phyloP scores from a whole-genome alignment of 2,888 invertebrate genomes.

The Tryphoninae sp. region DNA sequence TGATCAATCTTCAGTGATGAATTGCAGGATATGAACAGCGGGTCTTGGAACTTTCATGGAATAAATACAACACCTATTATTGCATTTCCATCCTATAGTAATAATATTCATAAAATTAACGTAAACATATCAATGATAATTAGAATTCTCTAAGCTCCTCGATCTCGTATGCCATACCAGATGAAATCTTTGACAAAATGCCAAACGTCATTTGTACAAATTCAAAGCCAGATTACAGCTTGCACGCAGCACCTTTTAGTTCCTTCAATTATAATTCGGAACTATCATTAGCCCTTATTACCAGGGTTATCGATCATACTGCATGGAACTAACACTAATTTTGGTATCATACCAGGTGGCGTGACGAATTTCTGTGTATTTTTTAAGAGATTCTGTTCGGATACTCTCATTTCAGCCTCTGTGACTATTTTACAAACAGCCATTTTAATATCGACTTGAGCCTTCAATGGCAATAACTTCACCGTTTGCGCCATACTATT shows the following conservation, averaged over 20 bases:
- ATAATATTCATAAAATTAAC: background rate
- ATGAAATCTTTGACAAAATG: background rate
- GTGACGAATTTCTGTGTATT: constrained; percentile 71
- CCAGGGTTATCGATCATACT: constrained; percentile 76
- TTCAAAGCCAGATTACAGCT: background rate
- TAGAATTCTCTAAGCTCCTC: constrained; percentile 11
- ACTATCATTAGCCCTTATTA: constrained; percentile 49
- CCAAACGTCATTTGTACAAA: constrained; percentile 28
- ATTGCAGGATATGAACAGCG: background rate
- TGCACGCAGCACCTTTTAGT: background rate
- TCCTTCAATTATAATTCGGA: background rate
- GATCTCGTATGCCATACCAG: background rate
- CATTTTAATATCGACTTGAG: constrained; percentile 78
- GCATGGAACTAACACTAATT: constrained; percentile 78
- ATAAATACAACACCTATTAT: background rate
- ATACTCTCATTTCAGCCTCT: constrained; percentile 74
- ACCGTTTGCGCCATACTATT: constrained; percentile 78
- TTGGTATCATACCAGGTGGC: constrained; percentile 77
- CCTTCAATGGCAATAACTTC: constrained; percentile 75
- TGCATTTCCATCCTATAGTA: constrained; percentile 7
- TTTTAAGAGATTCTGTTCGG: constrained; percentile 60
- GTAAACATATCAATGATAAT: constrained; percentile 17
- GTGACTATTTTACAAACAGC: constrained; percentile 78
- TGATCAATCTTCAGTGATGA: background rate
- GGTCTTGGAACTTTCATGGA: background rate